phyloP scores from a whole-genome alignment of 2,113 vertebrate species.

The Chamaetylas fuelleborni region DNA sequence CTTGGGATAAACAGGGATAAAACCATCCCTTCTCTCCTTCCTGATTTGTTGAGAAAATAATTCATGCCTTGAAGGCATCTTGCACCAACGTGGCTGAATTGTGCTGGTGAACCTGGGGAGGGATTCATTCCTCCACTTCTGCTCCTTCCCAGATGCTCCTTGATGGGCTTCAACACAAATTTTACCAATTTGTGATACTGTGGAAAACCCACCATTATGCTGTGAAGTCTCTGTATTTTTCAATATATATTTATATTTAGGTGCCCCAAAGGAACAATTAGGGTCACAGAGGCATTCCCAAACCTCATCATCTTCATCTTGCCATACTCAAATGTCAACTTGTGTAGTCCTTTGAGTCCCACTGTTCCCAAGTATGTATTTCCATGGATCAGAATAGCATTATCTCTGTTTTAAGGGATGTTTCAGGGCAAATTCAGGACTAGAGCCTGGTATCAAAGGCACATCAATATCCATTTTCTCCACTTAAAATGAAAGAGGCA shows the following conservation, averaged over 20 bases:
- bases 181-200: not conserved
- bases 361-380: not conserved
- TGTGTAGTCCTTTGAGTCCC: not conserved
- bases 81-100: not conserved
- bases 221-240: not conserved
- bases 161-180: not conserved
- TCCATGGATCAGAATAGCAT: not conserved
- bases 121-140: not conserved
- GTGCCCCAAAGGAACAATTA: not conserved
- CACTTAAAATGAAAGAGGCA: not conserved
- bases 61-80: not conserved
- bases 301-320: not conserved
- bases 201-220: not conserved
- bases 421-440: not conserved
- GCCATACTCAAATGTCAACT: not conserved
- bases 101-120: not conserved
- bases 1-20: not conserved
- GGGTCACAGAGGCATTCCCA: not conserved
- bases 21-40: not conserved
- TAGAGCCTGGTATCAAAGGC: not conserved
- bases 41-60: not conserved
- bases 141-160: not conserved
- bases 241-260: not conserved
- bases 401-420: not conserved
- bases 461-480: not conserved